Percentiles rank a stretch among this genome's conserved stretches.
Evolutionary conservation across 2,888 invertebrate species (phyloP).

Genomic region (Ophonus ardosiacus): DNA sequence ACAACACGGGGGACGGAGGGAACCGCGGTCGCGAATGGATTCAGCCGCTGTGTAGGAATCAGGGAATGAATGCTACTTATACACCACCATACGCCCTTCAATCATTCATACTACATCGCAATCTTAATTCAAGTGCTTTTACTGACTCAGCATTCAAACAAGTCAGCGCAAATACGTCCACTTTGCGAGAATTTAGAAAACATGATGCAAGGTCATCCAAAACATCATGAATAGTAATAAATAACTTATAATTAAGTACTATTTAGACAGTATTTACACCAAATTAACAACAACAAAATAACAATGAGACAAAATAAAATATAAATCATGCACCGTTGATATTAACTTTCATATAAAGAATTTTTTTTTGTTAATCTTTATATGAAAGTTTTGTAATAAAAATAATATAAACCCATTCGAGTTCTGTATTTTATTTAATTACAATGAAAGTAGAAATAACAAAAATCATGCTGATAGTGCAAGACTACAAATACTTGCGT

Average conservation of each 20-base stretch:
- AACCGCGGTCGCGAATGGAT: slow-evolving; percentile 73
- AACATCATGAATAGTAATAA: slow-evolving; percentile 26
- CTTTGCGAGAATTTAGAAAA: neutral
- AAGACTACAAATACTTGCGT: slow-evolving; percentile 63
- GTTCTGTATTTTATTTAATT: slow-evolving; percentile 48
- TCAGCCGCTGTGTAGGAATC: slow-evolving; percentile 74
- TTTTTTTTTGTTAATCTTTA: slow-evolving; percentile 24
- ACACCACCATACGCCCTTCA: slow-evolving; percentile 67
- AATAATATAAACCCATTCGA: slow-evolving; percentile 62
- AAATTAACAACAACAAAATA: slow-evolving; percentile 60
- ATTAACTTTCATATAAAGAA: slow-evolving; percentile 40
- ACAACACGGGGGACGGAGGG: slow-evolving; percentile 66
- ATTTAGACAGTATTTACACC: slow-evolving; percentile 42
- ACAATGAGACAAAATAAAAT: slow-evolving; percentile 60
- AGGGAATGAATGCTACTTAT: slow-evolving; percentile 73
- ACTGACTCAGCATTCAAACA: slow-evolving; percentile 24
- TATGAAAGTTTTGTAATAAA: slow-evolving; percentile 45
- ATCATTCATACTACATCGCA: slow-evolving; percentile 69
- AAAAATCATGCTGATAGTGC: slow-evolving; percentile 63
- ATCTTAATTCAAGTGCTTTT: slow-evolving; percentile 65
- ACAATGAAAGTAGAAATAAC: slow-evolving; percentile 44
- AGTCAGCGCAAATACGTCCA: slow-evolving; percentile 47
- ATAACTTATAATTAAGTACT: slow-evolving; percentile 42
- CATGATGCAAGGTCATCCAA: slow-evolving; percentile 16
- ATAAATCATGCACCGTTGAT: slow-evolving; percentile 58